These are phyloP conservation scores for Drosophila jambulina DNA, from an alignment of 1,140 invertebrate species.

Conservation along the genomic window DNA sequence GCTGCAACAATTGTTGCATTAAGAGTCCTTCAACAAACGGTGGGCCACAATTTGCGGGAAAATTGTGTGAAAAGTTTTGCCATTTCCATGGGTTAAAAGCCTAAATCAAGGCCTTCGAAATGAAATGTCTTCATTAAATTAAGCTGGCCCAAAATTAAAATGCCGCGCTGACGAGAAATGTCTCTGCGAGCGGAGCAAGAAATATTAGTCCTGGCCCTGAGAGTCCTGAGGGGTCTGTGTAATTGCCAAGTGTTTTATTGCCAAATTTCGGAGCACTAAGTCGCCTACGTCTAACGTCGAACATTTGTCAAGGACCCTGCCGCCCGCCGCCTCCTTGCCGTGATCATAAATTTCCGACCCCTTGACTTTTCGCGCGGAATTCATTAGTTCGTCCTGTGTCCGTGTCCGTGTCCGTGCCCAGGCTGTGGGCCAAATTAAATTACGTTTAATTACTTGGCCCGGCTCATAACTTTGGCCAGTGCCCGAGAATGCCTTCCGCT, in stretches of 20 bases:
- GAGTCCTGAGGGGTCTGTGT: conserved; percentile 44
- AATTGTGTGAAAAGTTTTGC: conserved; percentile 25
- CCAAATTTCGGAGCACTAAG: conserved; percentile 76
- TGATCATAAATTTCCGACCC: conserved; percentile 39
- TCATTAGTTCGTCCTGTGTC: conserved; percentile 67
- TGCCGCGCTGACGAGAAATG: conserved; percentile 60
- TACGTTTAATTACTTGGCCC: conserved; percentile 76
- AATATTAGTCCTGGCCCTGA: conserved; percentile 21
- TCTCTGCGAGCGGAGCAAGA: conserved; percentile 56
- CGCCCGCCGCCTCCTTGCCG: not conserved
- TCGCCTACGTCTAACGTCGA: conserved; percentile 74
- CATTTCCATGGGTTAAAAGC: conserved; percentile 11
- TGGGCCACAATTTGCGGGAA: conserved; percentile 30
- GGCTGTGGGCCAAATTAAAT: conserved; percentile 73
- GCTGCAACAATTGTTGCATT: conserved; percentile 61
- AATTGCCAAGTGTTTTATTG: conserved; percentile 83
- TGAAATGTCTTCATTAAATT: conserved; percentile 78
- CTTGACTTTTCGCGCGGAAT: conserved; percentile 62
- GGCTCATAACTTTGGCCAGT: conserved; percentile 68
- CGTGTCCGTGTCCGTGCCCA: conserved; percentile 20
- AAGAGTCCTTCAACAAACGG: conserved; percentile 46
- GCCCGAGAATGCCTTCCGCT: conserved; percentile 45
- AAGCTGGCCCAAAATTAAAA: conserved; percentile 74
- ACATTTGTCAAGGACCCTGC: conserved; percentile 73
- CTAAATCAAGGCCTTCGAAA: conserved; percentile 63